Base-by-base conservation (phyloP, 2,113 vertebrate genomes). In the Xiphorhynchus elegans region DNA sequence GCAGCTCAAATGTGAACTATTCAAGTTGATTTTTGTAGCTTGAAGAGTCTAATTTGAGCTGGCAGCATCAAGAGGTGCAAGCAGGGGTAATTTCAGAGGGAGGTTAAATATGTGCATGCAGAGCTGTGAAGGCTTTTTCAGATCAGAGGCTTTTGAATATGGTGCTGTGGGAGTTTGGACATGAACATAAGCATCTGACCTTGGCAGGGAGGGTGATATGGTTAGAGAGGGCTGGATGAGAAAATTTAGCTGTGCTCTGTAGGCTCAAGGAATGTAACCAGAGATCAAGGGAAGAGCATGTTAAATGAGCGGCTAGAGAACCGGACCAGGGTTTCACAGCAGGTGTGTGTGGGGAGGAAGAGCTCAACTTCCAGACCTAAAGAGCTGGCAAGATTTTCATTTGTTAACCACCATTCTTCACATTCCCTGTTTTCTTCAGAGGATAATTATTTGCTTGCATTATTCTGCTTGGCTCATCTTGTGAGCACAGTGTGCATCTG, bases 401-500 rank as follows among this genome's bases (percentile, higher is more conserved):
- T 35, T 80, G 14, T 70, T 90, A 78, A 81, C 47, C 39, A 56
- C 44, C 46, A 2, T 63, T 83, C 67, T 80, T 89, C 47, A 42
- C 46, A 17, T 86, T 88, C 46, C 67, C 55, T 50, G 18, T 89
- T 90, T 90, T 74, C 80, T 95, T 93, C 44, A 75, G 83, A 84
- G 95, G 17, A 31, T 75, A 56, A 52, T 89, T 64, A 87, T 64
- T 92, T 87, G 49, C 39, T 77, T 49, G 62, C 7, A 8, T 86
- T 86, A 28, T 80, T 69, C 79, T 87, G 10, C 52, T 66, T 91
- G 90, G 73, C 73, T 93, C n/a, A 86, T 50, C 50, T 95, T 74
- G 23, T 63, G 79, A 94, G 68, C 8, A 6, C 17, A 58, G 39
- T n/a, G 24, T 84, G 40, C 44, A 67, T 86, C 86, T 93, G 86